phyloP scores from a whole-genome alignment of 1,140 invertebrate species.

The Eufriesea mexicana region DNA sequence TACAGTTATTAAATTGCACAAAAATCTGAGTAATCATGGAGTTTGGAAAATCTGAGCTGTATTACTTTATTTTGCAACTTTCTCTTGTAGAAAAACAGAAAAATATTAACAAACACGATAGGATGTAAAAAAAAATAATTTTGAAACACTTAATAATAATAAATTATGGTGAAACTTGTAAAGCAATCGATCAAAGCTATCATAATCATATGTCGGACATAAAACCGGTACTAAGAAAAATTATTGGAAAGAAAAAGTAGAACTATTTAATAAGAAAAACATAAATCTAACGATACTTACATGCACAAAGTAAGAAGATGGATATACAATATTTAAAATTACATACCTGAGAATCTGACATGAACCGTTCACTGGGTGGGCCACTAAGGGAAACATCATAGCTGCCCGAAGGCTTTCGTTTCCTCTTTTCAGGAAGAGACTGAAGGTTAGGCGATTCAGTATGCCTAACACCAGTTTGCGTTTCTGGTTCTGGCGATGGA shows the following conservation, averaged over 20 bases:
- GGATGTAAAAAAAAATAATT: neutral
- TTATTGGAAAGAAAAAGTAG: neutral
- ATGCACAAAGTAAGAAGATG: neutral
- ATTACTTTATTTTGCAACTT: neutral
- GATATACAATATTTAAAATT: neutral
- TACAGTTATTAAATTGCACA: neutral
- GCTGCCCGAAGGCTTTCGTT: slow-evolving; percentile 87
- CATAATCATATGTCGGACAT: neutral
- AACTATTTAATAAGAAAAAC: neutral
- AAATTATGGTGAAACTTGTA: neutral
- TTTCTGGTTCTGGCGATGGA: slow-evolving; percentile 77
- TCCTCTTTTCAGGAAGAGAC: slow-evolving; percentile 84
- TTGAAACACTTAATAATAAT: neutral
- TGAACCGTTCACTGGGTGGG: slow-evolving; percentile 85
- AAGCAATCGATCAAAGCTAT: too few relatives aligned
- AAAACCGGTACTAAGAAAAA: neutral
- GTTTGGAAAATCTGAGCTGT: neutral
- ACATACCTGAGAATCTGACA: slow-evolving; percentile 86
- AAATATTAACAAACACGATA: neutral
- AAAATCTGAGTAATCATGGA: neutral
- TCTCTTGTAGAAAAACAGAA: neutral
- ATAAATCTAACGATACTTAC: neutral
- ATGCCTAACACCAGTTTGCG: slow-evolving; percentile 72
- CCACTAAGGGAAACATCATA: slow-evolving; percentile 86
- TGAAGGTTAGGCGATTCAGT: slow-evolving; percentile 77